Evolutionary conservation across 2,113 vertebrate species (phyloP).

Genomic region (Saccopteryx leptura): DNA sequence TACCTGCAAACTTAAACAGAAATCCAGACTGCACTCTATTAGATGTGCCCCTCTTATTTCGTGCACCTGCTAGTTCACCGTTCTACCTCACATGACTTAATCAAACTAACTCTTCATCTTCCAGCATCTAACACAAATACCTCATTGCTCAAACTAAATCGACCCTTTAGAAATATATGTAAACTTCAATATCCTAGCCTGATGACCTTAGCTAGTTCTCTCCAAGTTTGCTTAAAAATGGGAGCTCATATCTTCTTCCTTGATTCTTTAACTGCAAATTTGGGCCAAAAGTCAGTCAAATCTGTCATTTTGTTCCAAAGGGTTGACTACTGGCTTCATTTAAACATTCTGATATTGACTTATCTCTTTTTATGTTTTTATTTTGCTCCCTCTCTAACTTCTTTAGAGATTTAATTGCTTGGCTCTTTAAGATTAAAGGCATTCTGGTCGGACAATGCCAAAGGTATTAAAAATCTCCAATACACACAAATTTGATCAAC

Average conservation of each 20-base stretch:
- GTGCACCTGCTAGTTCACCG: background rate
- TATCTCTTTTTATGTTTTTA: constrained; percentile 32
- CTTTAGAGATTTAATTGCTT: constrained; percentile 7
- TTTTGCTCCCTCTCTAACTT: constrained; percentile 70
- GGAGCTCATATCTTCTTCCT: constrained; percentile 40
- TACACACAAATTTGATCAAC: constrained; percentile 62
- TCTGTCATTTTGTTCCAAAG: constrained; percentile 53
- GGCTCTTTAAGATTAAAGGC: constrained; percentile 58
- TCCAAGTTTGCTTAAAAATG: constrained; percentile 24
- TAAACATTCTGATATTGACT: constrained; percentile 19
- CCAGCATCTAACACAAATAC: constrained; percentile 46
- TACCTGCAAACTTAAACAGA: constrained; percentile 78
- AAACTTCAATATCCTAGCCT: constrained; percentile 47
- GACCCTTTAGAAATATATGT: constrained; percentile 57
- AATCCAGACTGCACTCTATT: constrained; percentile 33
- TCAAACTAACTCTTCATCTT: constrained; percentile 40
- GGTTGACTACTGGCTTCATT: background rate
- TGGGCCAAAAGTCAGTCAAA: constrained; percentile 50
- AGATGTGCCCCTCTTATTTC: background rate
- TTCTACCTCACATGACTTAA: constrained; percentile 12
- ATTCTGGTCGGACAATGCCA: constrained; percentile 67
- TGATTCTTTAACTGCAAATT: constrained; percentile 44
- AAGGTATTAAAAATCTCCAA: constrained; percentile 20
- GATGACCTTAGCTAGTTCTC: constrained; percentile 46
- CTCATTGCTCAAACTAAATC: constrained; percentile 67